phyloP scores from a whole-genome alignment of 2,113 vertebrate genomes.

The Anas platyrhynchos region DNA sequence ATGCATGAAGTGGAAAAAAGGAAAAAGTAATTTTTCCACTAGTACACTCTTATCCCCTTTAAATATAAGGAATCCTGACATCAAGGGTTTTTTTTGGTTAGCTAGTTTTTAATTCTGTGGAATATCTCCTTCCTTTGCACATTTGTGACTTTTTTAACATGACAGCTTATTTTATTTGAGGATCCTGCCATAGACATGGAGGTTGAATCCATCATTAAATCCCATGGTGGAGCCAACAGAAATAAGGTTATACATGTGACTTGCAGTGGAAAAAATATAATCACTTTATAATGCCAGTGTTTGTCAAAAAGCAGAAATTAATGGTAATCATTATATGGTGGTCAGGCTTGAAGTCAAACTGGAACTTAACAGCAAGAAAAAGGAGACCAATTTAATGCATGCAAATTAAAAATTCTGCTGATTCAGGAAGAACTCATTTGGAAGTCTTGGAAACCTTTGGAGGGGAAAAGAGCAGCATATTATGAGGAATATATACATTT shows the following conservation, averaged over 20 bases:
- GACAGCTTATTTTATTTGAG: background rate
- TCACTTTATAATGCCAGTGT: background rate
- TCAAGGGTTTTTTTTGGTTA: background rate
- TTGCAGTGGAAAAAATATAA: constrained; percentile 30
- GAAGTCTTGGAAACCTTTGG: background rate
- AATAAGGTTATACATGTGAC: background rate
- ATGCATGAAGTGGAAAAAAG: too few species aligned
- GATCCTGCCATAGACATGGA: background rate
- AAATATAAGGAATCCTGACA: background rate
- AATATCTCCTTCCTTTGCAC: background rate
- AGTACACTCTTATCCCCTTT: background rate
- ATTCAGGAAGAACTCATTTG: background rate
- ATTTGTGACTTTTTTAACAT: background rate
- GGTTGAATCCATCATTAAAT: background rate
- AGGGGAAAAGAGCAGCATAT: background rate
- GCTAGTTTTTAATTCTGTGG: background rate
- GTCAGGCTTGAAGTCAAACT: constrained; percentile 41
- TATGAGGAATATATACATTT: background rate
- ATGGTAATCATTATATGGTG: constrained; percentile 8
- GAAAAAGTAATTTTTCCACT: background rate
- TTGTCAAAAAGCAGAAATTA: constrained; percentile 38
- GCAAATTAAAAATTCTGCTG: constrained; percentile 24
- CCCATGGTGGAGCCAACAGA: background rate
- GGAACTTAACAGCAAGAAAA: background rate
- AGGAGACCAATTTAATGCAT: background rate